phyloP scores from a whole-genome alignment of 2,888 invertebrate species.

The Tortrix viridana region DNA sequence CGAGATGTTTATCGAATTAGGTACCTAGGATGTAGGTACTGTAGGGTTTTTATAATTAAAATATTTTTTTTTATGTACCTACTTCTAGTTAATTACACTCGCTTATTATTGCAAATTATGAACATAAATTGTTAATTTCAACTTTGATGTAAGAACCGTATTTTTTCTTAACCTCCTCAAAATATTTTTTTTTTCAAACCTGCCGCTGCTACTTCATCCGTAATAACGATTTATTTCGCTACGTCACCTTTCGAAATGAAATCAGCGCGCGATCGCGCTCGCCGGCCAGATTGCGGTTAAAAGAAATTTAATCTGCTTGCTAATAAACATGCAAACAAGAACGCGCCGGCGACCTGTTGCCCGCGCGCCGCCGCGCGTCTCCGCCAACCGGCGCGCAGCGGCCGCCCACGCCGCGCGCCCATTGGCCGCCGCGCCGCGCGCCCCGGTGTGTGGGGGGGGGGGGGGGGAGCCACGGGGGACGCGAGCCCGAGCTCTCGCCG shows the following conservation, averaged over 20 bases:
- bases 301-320: constrained; percentile 81
- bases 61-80: no score
- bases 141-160: no score
- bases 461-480: constrained; percentile 59
- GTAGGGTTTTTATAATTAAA: no score
- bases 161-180: no score
- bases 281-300: constrained; percentile 69
- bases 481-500: constrained; percentile 60
- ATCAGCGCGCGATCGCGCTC: constrained; percentile 58
- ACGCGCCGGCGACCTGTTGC: constrained; percentile 83
- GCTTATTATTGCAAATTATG: no score
- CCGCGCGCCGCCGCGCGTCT: constrained; percentile 69
- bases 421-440: constrained; percentile 60
- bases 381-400: constrained; percentile 74
- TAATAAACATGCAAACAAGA: constrained; percentile 83
- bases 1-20: no score
- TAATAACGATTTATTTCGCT: constrained; percentile 34
- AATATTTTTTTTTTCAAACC: no score
- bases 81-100: no score
- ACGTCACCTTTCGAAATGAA: constrained; percentile 55
- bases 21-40: no score
- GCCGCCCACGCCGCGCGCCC: constrained; percentile 72
- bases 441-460: constrained; percentile 47
- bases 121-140: no score
- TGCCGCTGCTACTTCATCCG: constrained; percentile 9